phyloP scores from a whole-genome alignment of 1,140 invertebrate species.

The Diachasma alloeum region DNA sequence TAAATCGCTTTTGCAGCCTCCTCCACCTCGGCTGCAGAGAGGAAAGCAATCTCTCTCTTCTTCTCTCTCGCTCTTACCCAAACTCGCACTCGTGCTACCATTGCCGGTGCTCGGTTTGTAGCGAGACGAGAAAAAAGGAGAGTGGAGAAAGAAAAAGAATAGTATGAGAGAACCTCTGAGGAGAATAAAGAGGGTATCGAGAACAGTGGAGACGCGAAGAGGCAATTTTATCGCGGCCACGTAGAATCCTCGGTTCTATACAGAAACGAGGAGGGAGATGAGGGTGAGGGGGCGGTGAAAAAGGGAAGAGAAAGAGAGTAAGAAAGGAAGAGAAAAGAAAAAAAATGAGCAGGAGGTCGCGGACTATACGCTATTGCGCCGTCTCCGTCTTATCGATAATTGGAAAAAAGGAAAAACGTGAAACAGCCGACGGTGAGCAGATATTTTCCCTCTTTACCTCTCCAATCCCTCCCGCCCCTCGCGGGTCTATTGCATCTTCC shows the following conservation, averaged over 20 bases:
- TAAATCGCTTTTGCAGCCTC: conserved; percentile 58
- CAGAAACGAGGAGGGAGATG: too few species aligned
- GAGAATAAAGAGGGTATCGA: conserved; percentile 36
- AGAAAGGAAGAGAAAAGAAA: conserved; percentile 8
- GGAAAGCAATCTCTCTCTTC: conserved; percentile 1
- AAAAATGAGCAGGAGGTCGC: neutral
- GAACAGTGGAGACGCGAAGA: conserved; percentile 35
- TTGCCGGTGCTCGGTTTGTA: neutral
- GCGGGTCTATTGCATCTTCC: neutral
- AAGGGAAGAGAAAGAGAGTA: conserved; percentile 13
- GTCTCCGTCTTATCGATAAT: conserved; percentile 59
- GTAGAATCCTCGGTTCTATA: conserved; percentile 9
- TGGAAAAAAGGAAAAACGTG: conserved; percentile 45
- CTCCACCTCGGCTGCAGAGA: conserved; percentile 33
- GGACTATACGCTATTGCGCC: conserved; percentile 42
- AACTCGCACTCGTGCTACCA: neutral
- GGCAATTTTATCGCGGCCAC: conserved; percentile 49
- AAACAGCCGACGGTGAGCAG: conserved; percentile 10
- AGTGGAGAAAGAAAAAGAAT: conserved; percentile 7
- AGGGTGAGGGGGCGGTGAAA: conserved; percentile 14
- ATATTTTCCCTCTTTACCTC: neutral
- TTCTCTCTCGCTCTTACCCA: neutral
- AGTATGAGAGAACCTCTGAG: conserved; percentile 18
- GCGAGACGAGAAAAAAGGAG: neutral
- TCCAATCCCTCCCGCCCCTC: neutral